Evolutionary conservation across 2,797 vertebrate genomes (phyloP), one percentile per base, ranked within the genome.

Genomic region (Stomatorhinus walkeri): DNA sequence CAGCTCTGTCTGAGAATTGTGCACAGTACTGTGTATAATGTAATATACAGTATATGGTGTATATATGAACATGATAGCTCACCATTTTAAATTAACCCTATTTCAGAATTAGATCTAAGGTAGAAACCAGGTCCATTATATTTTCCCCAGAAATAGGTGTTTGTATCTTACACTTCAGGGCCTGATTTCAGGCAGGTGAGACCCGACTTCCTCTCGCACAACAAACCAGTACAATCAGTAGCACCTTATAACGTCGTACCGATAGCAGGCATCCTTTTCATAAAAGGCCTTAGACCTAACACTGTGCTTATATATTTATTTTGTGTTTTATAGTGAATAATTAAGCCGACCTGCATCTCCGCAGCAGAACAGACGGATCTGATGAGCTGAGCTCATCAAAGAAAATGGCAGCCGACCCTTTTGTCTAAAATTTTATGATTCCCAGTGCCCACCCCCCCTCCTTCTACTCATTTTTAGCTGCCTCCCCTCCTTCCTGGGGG

Each of bases 201-300:
- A 68, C 12, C 10, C 12, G 4, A 36, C 32, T 40, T 43, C 36
- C 36, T 40, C 32, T 40, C 16, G 6, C 2, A 79, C 16, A 8
- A 79, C 72, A 43, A 19, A 28, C 16, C 72, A 43, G n/a, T n/a
- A 79, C 16, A 7, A 79, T 79, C 43, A 2, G 0, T 5, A 79
- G 16, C 32, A 76, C 16, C 4, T 28, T 84, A 49, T 87, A 87
- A 46, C 43, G 76, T 19, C 32, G 24, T 28, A 48, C 79, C 28
- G 49, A 56, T 86, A 90, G 87, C 88, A 90, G 91, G 87, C 89
- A 81, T 88, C 64, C 32, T 43, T 89, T 79, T 88, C 59, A 88
- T 88, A 87, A 79, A 79, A 14, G 68, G 28, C 68, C 32, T 16
- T 16, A 19, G 4, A 4, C 6, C 36, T 4, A 43, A 36, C 0